These are phyloP conservation scores for Syrphus vitripennis DNA, from an alignment of 2,888 invertebrate species.

Conservation along the genomic window DNA sequence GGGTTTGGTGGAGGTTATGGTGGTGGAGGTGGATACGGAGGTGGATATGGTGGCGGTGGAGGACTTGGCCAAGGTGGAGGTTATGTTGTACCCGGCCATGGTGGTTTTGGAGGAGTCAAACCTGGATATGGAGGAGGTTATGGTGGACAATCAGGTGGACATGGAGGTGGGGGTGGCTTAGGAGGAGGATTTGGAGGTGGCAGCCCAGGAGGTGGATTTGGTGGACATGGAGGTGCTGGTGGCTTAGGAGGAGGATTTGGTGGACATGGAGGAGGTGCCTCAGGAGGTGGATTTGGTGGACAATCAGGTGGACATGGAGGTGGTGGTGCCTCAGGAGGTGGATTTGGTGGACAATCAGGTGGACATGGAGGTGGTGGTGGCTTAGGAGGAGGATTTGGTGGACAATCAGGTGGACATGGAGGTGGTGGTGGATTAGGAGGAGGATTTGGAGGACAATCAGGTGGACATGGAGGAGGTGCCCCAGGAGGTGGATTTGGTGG, in stretches of 20 bases:
- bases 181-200: neutral
- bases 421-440: neutral
- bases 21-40: neutral
- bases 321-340: neutral
- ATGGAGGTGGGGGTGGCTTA: neutral
- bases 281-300: neutral
- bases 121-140: neutral
- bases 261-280: neutral
- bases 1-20: neutral
- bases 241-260: neutral
- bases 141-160: neutral
- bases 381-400: neutral
- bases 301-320: neutral
- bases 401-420: neutral
- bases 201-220: neutral
- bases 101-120: neutral
- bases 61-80: constrained; percentile 1
- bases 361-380: neutral
- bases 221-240: neutral
- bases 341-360: neutral
- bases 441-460: neutral
- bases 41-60: neutral
- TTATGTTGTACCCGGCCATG: neutral
- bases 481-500: too few species aligned
- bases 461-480: neutral